These are phyloP conservation scores for Salvelinus fontinalis DNA, from an alignment of 2,113 vertebrate genomes.

Conservation along the genomic window DNA sequence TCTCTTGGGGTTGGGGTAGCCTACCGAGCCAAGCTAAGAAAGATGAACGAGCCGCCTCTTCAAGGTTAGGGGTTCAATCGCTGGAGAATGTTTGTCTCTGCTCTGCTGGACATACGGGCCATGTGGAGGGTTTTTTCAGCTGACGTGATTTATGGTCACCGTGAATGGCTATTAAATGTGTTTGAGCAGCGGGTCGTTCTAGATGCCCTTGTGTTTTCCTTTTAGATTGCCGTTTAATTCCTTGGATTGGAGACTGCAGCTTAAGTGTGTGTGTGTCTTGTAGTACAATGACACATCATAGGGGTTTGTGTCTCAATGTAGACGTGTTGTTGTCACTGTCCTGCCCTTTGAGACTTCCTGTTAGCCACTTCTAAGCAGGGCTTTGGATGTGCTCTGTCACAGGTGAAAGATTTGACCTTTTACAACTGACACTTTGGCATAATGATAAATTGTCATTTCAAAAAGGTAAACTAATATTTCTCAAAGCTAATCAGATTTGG, in stretches of 20 bases:
- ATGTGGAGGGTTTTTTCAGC: conserved; percentile 36
- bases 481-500: conserved; percentile 38
- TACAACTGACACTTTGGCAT: background rate
- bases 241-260: background rate
- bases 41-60: conserved; percentile 2
- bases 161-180: conserved; percentile 37
- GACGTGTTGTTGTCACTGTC: conserved; percentile 3
- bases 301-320: background rate
- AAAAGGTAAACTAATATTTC: conserved; percentile 41
- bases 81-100: conserved; percentile 49
- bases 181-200: conserved; percentile 34
- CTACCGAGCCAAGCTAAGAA: conserved; percentile 26
- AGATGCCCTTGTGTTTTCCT: background rate
- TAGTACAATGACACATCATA: background rate
- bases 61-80: conserved; percentile 16
- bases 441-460: conserved; percentile 30
- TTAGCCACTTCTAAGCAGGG: background rate
- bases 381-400: background rate
- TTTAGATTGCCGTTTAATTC: conserved; percentile 33
- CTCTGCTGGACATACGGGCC: conserved; percentile 32
- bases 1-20: conserved; percentile 20
- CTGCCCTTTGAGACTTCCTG: background rate
- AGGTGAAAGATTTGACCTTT: background rate
- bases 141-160: conserved; percentile 53
- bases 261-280: background rate